These are phyloP conservation scores for Serinus canaria DNA, from an alignment of 2,113 vertebrate species.

Conservation along the genomic window DNA sequence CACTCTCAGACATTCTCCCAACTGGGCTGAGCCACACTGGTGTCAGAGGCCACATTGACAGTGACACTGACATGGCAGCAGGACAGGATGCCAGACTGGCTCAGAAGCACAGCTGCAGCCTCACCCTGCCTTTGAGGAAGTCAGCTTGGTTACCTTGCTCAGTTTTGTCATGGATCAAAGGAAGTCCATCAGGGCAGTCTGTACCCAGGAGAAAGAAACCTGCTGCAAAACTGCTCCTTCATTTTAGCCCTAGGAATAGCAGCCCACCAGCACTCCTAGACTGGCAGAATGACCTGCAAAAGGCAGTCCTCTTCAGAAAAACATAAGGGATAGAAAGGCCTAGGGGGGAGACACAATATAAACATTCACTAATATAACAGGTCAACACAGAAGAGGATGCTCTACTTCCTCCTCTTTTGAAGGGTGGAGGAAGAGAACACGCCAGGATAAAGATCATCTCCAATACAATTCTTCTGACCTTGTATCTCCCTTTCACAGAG, in stretches of 20 bases:
- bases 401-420: not conserved
- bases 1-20: rapidly evolving
- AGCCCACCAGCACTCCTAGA: not conserved
- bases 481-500: not conserved
- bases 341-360: not conserved
- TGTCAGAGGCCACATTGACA: not conserved
- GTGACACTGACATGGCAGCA: not conserved
- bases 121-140: not conserved
- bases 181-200: not conserved
- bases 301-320: not conserved
- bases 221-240: not conserved
- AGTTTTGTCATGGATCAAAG: not conserved
- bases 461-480: not conserved
- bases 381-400: not conserved
- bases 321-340: not conserved
- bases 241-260: not conserved
- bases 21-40: not conserved
- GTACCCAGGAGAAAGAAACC: not conserved
- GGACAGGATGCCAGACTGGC: not conserved
- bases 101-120: not conserved
- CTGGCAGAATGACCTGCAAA: not conserved
- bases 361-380: no score
- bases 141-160: no score
- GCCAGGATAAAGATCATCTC: not conserved
- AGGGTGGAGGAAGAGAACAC: not conserved